phyloP scores from a whole-genome alignment of 2,888 invertebrate species.

The Diadromus collaris region DNA sequence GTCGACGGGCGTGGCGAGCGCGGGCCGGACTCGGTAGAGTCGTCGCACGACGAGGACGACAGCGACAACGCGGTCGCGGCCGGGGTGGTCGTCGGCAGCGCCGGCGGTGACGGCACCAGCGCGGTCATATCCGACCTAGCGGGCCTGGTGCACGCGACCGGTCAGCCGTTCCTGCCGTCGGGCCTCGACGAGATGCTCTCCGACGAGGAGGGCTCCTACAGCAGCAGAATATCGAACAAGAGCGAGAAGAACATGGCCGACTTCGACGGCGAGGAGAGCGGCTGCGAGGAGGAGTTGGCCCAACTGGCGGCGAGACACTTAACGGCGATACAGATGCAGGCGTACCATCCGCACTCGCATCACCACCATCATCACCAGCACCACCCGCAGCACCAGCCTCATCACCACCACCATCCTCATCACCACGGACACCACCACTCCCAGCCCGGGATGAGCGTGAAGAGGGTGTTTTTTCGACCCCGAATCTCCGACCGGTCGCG shows the following conservation, averaged over 20 bases:
- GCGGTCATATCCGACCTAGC: slow-evolving; percentile 80
- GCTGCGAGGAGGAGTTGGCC: slow-evolving; percentile 92
- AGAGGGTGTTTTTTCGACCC: slow-evolving; percentile 73
- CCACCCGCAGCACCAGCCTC: slow-evolving; percentile 61
- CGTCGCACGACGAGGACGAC: slow-evolving; percentile 78
- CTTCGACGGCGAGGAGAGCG: slow-evolving; percentile 95
- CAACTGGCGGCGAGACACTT: slow-evolving; percentile 85
- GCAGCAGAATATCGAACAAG: slow-evolving; percentile 95
- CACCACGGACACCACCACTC: slow-evolving; percentile 59
- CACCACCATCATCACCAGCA: slow-evolving; percentile 67
- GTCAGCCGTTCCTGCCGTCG: slow-evolving; percentile 75
- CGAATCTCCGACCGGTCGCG: slow-evolving; percentile 61
- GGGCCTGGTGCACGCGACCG: slow-evolving; percentile 78
- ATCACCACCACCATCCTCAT: slow-evolving; percentile 60
- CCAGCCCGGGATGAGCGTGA: slow-evolving; percentile 71
- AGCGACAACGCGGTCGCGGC: slow-evolving; percentile 69
- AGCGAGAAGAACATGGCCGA: slow-evolving; percentile 97
- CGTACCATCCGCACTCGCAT: slow-evolving; percentile 77
- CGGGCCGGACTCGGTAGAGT: slow-evolving; percentile 75
- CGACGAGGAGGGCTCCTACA: slow-evolving; percentile 88
- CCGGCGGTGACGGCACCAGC: slow-evolving; percentile 73
- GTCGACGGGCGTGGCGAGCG: slow-evolving; percentile 64
- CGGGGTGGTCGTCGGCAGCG: slow-evolving; percentile 72
- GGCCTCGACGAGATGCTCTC: slow-evolving; percentile 78
- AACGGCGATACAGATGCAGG: slow-evolving; percentile 78